Conservation (phyloP, 2,888 invertebrate genomes). For the Agrypnus murinus region DNA sequence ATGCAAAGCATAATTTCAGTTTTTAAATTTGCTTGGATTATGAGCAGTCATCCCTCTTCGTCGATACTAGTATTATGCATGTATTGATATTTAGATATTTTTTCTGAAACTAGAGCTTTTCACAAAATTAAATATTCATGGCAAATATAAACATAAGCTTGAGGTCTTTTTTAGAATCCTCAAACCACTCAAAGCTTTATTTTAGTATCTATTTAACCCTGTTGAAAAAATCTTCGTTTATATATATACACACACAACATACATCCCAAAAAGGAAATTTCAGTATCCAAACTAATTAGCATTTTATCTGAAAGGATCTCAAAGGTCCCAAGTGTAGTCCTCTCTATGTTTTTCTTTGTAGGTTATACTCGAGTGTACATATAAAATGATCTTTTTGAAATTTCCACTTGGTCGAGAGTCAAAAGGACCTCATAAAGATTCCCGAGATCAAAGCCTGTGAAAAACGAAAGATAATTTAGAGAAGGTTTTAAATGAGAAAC, state of each 20-base stretch:
- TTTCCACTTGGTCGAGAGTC: conserved; percentile 42
- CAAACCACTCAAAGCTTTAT: conserved; percentile 1
- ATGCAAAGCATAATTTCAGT: conserved; percentile 69
- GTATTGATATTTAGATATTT: conserved; percentile 22
- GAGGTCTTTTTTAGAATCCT: conserved; percentile 4
- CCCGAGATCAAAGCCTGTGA: conserved; percentile 46
- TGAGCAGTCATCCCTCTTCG: conserved; percentile 55
- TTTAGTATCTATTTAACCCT: conserved; percentile 3
- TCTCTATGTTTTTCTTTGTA: conserved; percentile 25
- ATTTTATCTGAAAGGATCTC: conserved; percentile 35
- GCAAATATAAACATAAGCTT: conserved; percentile 3
- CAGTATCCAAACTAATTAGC: conserved; percentile 18
- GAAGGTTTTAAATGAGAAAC: conserved; percentile 46
- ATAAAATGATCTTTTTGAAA: conserved; percentile 38
- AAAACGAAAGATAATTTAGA: conserved; percentile 47
- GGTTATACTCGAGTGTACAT: conserved; percentile 28
- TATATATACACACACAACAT: neutral
- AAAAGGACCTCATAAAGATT: conserved; percentile 47
- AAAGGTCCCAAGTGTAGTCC: conserved; percentile 30
- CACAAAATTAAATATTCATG: conserved; percentile 5
- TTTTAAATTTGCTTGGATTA: conserved; percentile 68
- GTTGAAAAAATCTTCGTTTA: neutral
- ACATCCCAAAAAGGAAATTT: conserved; percentile 7
- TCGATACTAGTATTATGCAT: conserved; percentile 8
- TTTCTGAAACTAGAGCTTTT: conserved; percentile 20